Conservation (phyloP, 2,113 vertebrate genomes). For the Nothocercus nigrocapillus region DNA sequence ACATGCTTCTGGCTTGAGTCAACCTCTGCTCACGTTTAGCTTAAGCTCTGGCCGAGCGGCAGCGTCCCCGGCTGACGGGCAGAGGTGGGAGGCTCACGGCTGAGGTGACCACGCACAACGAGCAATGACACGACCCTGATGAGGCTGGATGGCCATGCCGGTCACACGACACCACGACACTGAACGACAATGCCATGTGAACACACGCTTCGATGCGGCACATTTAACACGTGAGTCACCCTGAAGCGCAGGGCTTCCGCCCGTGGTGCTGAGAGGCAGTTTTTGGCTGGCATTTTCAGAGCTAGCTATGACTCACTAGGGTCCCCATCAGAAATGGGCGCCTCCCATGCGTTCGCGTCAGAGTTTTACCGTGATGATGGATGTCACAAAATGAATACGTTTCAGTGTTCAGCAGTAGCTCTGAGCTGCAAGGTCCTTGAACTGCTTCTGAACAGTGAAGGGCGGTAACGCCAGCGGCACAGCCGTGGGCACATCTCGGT, state of each 20-base stretch:
- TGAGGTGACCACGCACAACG: background rate
- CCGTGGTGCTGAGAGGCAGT: background rate
- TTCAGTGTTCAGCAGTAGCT: background rate
- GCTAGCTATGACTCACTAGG: background rate
- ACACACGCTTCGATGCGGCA: background rate
- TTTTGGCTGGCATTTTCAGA: background rate
- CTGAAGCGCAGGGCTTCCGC: background rate
- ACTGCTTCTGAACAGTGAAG: background rate
- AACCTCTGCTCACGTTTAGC: rapidly evolving
- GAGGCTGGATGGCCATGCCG: background rate
- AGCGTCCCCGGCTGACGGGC: background rate
- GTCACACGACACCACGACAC: background rate
- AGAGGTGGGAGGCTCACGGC: background rate
- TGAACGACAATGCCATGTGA: background rate
- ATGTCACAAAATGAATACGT: background rate
- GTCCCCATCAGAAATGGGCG: background rate
- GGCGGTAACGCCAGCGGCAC: background rate
- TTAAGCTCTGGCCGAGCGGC: rapidly evolving
- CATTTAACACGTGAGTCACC: background rate
- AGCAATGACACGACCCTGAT: background rate
- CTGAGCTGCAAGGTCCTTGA: background rate
- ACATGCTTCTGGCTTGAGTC: background rate
- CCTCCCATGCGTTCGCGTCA: background rate
- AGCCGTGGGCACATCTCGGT: background rate
- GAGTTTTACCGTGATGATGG: background rate